Conservation (phyloP, 1,140 invertebrate species). For the Temnothorax curvispinosus region DNA sequence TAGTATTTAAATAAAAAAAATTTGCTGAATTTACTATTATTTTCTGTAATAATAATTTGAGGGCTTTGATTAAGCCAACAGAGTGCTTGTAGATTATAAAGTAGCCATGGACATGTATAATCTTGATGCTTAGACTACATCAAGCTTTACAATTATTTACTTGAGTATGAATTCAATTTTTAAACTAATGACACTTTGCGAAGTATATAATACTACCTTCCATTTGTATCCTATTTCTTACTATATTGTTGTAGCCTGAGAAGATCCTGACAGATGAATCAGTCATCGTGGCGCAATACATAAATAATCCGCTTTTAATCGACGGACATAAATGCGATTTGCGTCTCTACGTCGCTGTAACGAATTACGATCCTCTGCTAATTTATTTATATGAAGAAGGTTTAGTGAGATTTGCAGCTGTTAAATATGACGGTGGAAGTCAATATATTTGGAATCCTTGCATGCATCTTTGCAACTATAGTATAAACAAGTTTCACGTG, state of each 20-base stretch:
- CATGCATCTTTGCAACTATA: conserved; percentile 97
- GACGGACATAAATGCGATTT: conserved; percentile 98
- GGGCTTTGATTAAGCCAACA: too few relatives aligned
- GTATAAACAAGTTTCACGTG: conserved; percentile 97
- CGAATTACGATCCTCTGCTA: conserved; percentile 93
- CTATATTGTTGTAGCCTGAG: conserved; percentile 89
- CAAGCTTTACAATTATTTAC: too few relatives aligned
- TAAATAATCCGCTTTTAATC: conserved; percentile 96
- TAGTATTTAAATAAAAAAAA: neutral
- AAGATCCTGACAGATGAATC: conserved; percentile 96
- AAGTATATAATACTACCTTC: neutral
- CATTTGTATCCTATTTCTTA: neutral
- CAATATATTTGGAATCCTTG: conserved; percentile 96
- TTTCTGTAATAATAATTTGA: neutral
- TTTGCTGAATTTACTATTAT: neutral
- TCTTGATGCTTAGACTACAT: too few relatives aligned
- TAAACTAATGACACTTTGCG: neutral
- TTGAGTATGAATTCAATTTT: neutral
- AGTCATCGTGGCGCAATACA: conserved; percentile 96
- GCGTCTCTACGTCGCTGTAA: conserved; percentile 94
- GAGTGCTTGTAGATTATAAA: too few relatives aligned
- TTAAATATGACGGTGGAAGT: conserved; percentile 93
- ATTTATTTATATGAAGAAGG: conserved; percentile 96
- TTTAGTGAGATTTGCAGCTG: conserved; percentile 94
- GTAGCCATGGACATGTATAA: too few relatives aligned